phyloP scores from a whole-genome alignment of 2,797 vertebrate species.

The Carapus acus region DNA sequence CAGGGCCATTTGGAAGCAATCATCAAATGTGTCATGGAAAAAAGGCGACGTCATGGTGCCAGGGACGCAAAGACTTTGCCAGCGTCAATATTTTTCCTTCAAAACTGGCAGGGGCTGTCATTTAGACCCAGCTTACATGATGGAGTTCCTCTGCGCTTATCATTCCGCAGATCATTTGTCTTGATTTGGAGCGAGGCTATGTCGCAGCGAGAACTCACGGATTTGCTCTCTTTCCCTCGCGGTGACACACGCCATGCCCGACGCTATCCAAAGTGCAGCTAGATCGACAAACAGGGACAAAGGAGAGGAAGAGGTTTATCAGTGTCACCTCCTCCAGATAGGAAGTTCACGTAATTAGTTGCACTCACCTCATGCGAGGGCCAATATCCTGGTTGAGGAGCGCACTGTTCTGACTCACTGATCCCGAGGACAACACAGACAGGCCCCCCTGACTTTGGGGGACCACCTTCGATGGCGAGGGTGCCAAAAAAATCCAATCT shows the following conservation, averaged over 20 bases:
- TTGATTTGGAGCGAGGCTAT: constrained; percentile 7
- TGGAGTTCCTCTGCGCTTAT: constrained; percentile 42
- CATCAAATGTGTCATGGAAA: constrained; percentile 79
- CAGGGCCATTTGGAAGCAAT: constrained; percentile 79
- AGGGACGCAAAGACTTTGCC: constrained; percentile 61
- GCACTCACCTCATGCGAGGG: constrained; percentile 57
- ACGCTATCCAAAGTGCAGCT: constrained; percentile 24
- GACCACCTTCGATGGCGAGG: constrained; percentile 56
- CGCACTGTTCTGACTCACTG: constrained; percentile 76
- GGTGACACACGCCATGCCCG: constrained; percentile 6
- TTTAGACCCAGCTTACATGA: constrained; percentile 48
- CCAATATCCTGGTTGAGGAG: constrained; percentile 67
- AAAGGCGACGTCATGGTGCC: constrained; percentile 68
- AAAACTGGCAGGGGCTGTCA: constrained; percentile 55
- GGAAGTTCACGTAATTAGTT: constrained; percentile 72
- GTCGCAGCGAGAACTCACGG: constrained; percentile 5
- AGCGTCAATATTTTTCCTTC: constrained; percentile 75
- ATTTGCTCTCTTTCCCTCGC: constrained; percentile 13
- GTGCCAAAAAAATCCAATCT: constrained; percentile 50
- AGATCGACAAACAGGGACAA: constrained; percentile 39
- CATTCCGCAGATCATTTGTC: constrained; percentile 34
- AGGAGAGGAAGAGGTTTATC: constrained; percentile 65
- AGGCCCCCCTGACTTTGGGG: constrained; percentile 25
- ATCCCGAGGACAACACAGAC: constrained; percentile 42
- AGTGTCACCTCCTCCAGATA: constrained; percentile 69